Evolutionary conservation across 2,888 invertebrate genomes (phyloP).

Genomic region (Mamestra brassicae): DNA sequence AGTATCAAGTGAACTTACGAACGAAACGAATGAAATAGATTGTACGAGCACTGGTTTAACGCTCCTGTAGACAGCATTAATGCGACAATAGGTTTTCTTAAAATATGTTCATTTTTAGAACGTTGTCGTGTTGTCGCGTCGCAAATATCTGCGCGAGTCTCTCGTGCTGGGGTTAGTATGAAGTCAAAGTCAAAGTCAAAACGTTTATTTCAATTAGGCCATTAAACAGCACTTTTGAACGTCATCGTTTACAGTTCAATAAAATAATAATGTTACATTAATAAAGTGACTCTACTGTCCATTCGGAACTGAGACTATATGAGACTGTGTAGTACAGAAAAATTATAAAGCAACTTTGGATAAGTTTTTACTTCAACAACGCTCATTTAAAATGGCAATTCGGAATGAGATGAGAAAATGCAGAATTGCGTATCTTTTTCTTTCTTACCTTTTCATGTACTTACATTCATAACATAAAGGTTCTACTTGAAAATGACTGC

Average conservation of each 20-base stretch:
- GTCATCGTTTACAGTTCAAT: too few species aligned
- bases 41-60: neutral
- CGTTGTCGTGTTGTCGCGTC: neutral
- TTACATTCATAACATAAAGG: neutral
- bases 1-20: neutral
- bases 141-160: neutral
- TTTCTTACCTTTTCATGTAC: neutral
- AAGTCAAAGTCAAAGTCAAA: too few species aligned
- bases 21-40: neutral
- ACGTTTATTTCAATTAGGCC: too few species aligned
- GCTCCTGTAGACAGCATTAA: neutral
- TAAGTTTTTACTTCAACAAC: neutral
- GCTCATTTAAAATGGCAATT: neutral
- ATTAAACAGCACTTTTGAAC: too few species aligned
- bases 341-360: neutral
- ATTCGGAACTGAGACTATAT: too few species aligned
- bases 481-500: neutral
- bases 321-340: neutral
- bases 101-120: neutral
- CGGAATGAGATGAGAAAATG: neutral
- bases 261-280: too few species aligned
- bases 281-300: too few species aligned
- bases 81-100: neutral
- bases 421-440: neutral
- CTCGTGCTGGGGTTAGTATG: too few species aligned